Percentiles rank a stretch among this genome's conserved stretches.
Conservation (phyloP, 2,113 vertebrate species). For the Cebidichthys violaceus region DNA sequence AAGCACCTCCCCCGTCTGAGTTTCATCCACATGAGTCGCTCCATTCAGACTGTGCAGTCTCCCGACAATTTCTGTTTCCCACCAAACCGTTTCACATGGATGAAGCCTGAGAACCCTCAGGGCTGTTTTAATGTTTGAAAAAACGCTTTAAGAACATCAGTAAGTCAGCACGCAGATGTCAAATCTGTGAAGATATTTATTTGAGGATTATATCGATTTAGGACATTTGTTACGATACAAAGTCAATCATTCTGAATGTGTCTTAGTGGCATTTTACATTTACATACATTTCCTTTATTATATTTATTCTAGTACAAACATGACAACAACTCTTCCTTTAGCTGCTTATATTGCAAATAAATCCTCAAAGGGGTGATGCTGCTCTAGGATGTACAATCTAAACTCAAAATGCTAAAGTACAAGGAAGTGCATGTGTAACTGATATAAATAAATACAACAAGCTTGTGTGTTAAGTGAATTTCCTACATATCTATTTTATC, state of each 20-base stretch:
- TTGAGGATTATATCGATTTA: conserved; percentile 15
- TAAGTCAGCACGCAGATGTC: background rate
- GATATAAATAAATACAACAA: background rate
- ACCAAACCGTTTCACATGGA: conserved; percentile 20
- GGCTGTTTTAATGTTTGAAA: background rate
- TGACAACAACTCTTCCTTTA: background rate
- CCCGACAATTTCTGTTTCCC: conserved; percentile 34
- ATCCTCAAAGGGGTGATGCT: background rate
- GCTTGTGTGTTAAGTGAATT: background rate
- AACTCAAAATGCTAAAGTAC: conserved; percentile 1
- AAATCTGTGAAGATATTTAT: conserved; percentile 45
- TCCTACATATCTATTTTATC: background rate
- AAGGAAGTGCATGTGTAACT: background rate
- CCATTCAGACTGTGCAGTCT: conserved; percentile 57
- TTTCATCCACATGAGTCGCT: conserved; percentile 46
- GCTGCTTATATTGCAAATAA: background rate
- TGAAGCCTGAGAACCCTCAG: conserved; percentile 33
- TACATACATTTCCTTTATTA: conserved; percentile 19
- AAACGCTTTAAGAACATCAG: background rate
- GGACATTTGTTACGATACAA: background rate
- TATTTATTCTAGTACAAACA: background rate
- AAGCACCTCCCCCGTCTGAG: conserved; percentile 7
- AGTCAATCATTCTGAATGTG: background rate
- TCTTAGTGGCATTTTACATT: conserved; percentile 18
- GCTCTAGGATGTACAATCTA: background rate